Percentiles rank a stretch among this genome's conserved stretches.
phyloP scores from a whole-genome alignment of 1,140 invertebrate species.

The Berghia stephanieae region DNA sequence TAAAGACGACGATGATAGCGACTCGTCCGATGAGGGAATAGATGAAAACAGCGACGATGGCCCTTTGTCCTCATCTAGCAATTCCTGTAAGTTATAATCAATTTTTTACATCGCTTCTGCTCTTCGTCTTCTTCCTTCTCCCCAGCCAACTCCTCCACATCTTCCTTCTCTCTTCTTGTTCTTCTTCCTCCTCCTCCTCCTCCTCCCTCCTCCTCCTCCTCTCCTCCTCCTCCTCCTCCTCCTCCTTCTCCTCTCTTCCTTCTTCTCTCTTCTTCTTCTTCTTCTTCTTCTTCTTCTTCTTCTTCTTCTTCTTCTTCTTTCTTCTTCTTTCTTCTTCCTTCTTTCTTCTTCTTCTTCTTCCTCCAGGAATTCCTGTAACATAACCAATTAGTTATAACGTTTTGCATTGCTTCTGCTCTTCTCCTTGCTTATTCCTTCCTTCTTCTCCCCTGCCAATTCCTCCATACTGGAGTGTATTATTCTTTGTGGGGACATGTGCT shows the following conservation, averaged over 20 bases:
- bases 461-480: background rate
- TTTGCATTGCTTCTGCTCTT: background rate
- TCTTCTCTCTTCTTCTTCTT: background rate
- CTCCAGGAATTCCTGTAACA: background rate
- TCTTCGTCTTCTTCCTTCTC: background rate
- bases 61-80: background rate
- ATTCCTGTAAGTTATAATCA: background rate
- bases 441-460: background rate
- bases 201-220: background rate
- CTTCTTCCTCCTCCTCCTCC: background rate
- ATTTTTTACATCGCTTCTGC: background rate
- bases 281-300: background rate
- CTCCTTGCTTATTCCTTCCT: background rate
- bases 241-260: background rate
- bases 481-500: too few relatives aligned
- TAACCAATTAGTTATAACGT: too few relatives aligned
- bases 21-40: background rate
- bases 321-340: background rate
- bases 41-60: background rate
- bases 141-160: background rate
- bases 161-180: background rate
- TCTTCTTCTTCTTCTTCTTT: background rate
- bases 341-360: conserved; percentile 6
- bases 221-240: background rate
- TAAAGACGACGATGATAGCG: background rate